Percentiles rank a stretch among this genome's conserved stretches.
These are phyloP conservation scores for Zoanthus sansibaricus DNA, from an alignment of 92 coral and sea anemone genomes.

Conservation along the genomic window DNA sequence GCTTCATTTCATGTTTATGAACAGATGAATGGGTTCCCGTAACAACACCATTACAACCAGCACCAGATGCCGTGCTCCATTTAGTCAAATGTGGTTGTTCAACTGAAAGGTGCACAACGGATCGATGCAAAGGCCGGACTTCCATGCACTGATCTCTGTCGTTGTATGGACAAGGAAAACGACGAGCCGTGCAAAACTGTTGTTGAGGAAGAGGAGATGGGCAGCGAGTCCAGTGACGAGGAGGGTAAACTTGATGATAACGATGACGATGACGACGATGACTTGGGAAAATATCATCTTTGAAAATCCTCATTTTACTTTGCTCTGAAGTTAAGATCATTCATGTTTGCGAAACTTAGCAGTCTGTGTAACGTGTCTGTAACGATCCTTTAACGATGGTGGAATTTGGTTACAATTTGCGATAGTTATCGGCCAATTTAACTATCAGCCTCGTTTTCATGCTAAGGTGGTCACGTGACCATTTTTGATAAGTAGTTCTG, in stretches of 20 bases:
- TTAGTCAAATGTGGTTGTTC: slow-evolving; percentile 65
- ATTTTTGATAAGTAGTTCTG: too few relatives aligned
- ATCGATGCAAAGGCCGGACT: slow-evolving; percentile 52
- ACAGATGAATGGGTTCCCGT: slow-evolving; percentile 25
- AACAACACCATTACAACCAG: slow-evolving; percentile 42
- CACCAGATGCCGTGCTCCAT: slow-evolving; percentile 57
- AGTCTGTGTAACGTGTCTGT: too few relatives aligned
- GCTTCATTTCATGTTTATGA: not conserved
- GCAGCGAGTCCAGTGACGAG: slow-evolving; percentile 35
- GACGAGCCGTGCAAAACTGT: slow-evolving; percentile 51
- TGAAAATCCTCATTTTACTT: not conserved
- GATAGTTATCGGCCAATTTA: too few relatives aligned
- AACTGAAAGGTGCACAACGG: slow-evolving; percentile 55
- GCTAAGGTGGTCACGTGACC: too few relatives aligned
- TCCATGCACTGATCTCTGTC: slow-evolving; percentile 45
- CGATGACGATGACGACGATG: slow-evolving; percentile 3
- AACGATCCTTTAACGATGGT: too few relatives aligned
- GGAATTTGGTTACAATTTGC: too few relatives aligned
- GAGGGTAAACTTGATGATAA: slow-evolving; percentile 12
- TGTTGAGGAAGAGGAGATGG: slow-evolving; percentile 27
- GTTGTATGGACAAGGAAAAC: slow-evolving; percentile 37
- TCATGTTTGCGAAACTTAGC: too few relatives aligned
- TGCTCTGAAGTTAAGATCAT: too few relatives aligned
- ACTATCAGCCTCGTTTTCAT: too few relatives aligned
- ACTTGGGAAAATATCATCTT: not conserved